phyloP scores from a whole-genome alignment of 2,797 vertebrate species.

The Podarcis siculus region DNA sequence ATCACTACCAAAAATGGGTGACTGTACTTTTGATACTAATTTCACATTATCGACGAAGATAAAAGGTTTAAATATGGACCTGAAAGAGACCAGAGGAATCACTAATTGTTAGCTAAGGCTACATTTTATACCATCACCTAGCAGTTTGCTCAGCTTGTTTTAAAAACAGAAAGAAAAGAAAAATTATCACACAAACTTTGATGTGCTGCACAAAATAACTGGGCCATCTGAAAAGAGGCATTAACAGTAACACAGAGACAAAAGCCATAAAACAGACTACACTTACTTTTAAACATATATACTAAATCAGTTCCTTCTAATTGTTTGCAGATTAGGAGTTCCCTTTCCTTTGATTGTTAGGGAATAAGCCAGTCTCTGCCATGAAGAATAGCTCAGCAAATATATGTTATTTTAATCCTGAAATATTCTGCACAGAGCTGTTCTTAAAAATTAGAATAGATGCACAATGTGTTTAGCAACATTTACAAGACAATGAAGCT shows the following conservation, averaged over 20 bases:
- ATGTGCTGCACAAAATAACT: not conserved
- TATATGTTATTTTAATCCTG: not conserved
- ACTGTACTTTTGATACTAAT: conserved; percentile 79
- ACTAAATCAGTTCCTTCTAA: not conserved
- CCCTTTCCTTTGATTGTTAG: not conserved
- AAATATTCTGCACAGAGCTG: not conserved
- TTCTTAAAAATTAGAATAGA: not conserved
- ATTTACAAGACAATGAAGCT: not conserved
- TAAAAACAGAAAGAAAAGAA: not conserved
- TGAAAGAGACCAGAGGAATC: conserved; percentile 68
- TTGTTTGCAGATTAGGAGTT: not conserved
- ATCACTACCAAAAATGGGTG: conserved; percentile 77
- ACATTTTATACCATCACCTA: not conserved
- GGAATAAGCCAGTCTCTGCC: not conserved
- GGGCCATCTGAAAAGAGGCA: not conserved
- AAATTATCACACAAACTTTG: not conserved
- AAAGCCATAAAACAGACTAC: not conserved
- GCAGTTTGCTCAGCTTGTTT: not conserved
- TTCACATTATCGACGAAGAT: conserved; percentile 84
- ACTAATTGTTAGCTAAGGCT: conserved; percentile 2
- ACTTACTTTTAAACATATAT: not conserved
- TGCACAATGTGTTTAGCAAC: not conserved
- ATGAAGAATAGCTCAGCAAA: not conserved
- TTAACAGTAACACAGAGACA: not conserved
- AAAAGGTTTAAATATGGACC: conserved; percentile 86